Evolutionary conservation across 1,140 invertebrate genomes (phyloP), one percentile per base, ranked within the genome.

Genomic region (Phthorimaea operculella): DNA sequence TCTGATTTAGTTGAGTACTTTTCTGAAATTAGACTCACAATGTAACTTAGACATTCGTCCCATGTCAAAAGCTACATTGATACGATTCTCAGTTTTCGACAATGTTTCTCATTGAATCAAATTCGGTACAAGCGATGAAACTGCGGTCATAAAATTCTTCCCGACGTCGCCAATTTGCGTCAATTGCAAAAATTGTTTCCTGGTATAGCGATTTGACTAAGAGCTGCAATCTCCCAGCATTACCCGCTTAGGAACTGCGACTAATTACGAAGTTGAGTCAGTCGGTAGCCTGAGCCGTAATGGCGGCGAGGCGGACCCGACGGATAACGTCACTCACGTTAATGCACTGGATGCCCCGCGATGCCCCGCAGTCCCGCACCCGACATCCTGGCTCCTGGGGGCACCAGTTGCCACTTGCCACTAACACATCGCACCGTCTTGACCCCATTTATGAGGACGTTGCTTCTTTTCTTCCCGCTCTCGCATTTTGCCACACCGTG

Each of bases 321-420:
- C 59, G 61, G 62, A 70, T 67, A 64, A 59, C 48, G 60, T 62
- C 61, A 53, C 28, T 58, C 52, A 63, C 51, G 68, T 72, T 65
- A 70, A 70, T 63, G 63, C 64, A 67, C 44, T 63, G 66, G 68
- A 76, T 70, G 63, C 52, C 16, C 49, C 48, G n/a, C n/a, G n/a
- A n/a, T n/a, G n/a, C n/a, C n/a, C n/a, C n/a, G n/a, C n/a, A n/a
- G n/a, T n/a, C n/a, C n/a, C 21, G 60, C 11, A 15, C n/a, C 44
- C n/a, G 44, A n/a, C 44, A 15, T 47, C 44, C 44, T 28, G 21
- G 21, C 2, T 28, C 21, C 44, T 9, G 44, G n/a, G 44, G 44
- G 8, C 15, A 8, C 16, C 44, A 11, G 44, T n/a, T 47, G 15
- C 44, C 42, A 45, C 10, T n/a, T n/a, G 42, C 44, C 36, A 39